Percentiles rank a stretch among this genome's conserved stretches.
phyloP scores from a whole-genome alignment of 1,140 invertebrate genomes.

The Drosophila gunungcola region DNA sequence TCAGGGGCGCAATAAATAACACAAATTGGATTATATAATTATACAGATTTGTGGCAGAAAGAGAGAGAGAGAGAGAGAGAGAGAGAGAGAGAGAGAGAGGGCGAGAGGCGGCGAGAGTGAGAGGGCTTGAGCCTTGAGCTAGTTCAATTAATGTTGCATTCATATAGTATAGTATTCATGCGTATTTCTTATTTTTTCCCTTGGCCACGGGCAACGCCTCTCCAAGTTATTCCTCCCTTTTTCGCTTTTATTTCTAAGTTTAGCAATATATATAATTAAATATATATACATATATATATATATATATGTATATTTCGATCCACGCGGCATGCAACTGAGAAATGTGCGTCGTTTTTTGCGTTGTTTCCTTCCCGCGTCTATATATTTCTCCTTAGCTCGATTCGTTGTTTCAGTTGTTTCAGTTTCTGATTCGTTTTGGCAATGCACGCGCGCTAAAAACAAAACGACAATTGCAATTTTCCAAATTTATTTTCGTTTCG shows the following conservation, averaged over 20 bases:
- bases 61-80: neutral
- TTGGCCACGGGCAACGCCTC: conserved; percentile 63
- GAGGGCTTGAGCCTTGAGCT: conserved; percentile 59
- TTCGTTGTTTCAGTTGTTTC: conserved; percentile 21
- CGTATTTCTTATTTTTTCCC: conserved; percentile 16
- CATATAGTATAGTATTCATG: conserved; percentile 35
- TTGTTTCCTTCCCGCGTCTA: conserved; percentile 9
- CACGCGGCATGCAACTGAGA: conserved; percentile 70
- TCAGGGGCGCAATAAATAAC: conserved; percentile 1
- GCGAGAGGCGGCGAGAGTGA: neutral
- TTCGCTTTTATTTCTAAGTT: conserved; percentile 43
- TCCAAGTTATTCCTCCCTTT: conserved; percentile 45
- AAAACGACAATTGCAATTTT: conserved; percentile 58
- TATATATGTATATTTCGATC: conserved; percentile 50
- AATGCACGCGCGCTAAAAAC: conserved; percentile 64
- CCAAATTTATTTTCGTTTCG: conserved; percentile 68
- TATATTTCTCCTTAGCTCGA: conserved; percentile 13
- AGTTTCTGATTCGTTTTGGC: conserved; percentile 67
- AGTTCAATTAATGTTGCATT: conserved; percentile 50
- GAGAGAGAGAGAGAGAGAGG: neutral
- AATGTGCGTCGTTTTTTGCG: conserved; percentile 54
- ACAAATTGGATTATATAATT: conserved; percentile 31
- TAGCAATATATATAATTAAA: conserved; percentile 36
- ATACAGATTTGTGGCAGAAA: conserved; percentile 3
- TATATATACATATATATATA: conserved; percentile 36